Base-by-base conservation (phyloP, 2,797 vertebrate species). In the Platyrinchus mystaceus region DNA sequence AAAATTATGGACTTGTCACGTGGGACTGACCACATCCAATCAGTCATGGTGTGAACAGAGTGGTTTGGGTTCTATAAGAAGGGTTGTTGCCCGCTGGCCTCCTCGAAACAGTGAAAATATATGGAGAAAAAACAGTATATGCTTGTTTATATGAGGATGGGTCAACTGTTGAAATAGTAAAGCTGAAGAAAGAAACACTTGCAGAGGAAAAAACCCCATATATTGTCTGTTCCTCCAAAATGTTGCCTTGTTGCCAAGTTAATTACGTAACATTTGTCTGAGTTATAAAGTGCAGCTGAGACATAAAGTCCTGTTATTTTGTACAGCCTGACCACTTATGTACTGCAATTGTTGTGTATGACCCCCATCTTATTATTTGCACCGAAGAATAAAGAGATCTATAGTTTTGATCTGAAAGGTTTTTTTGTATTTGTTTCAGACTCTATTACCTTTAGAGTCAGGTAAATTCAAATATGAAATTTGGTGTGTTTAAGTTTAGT, bases 141-240 rank as follows among this genome's bases (percentile, higher is more conserved):
- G 37, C 32, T n/a, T 50, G 17, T 87, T 89, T 70, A 18, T 36
- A 7, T 56, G 44, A 74, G 64, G 14, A 37, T 64, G 59, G 32
- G 14, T 67, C 91, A 77, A 56, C 21, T 60, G 49, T 18, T 52
- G 41, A 56, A 14, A 67, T 49, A 79, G 50, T 58, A 47, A 76
- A 90, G 30, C 52, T 70, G 27, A 37, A 86, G 27, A 59, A 59
- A 46, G 36, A 58, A 86, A 68, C 17, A 34, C 37, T 28, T 49
- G 18, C 6, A 8, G 27, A 14, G 18, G 12, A 5, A 12, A 47
- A 4, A 2, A 10, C 1, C 0, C 1, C 3, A 16, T 22, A 9
- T 1, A 3, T 76, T 88, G 16, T 20, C 59, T 34, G 4, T 58
- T 90, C 78, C 46, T 83, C 44, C 3, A 49, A 79, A 66, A 68